These are phyloP conservation scores for Anadara kagoshimensis DNA, from an alignment of 1,140 invertebrate genomes.

Conservation along the genomic window DNA sequence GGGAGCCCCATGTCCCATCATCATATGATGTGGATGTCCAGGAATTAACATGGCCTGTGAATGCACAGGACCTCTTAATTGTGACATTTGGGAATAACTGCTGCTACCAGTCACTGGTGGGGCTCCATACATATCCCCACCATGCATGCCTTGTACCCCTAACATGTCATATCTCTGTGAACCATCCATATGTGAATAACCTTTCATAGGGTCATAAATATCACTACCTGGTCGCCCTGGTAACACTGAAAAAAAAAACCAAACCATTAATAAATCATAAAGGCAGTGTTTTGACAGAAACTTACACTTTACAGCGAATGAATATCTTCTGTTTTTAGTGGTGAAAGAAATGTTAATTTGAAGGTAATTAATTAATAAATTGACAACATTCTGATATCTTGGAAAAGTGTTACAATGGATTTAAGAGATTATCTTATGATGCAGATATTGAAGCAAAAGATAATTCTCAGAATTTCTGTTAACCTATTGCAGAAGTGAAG, in stretches of 20 bases:
- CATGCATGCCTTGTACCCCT: slow-evolving; percentile 72
- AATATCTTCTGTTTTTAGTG: no score
- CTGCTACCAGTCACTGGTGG: slow-evolving; percentile 66
- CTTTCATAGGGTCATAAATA: slow-evolving; percentile 73
- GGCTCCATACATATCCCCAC: slow-evolving; percentile 72
- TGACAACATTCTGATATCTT: no score
- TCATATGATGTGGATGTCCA: slow-evolving; percentile 76
- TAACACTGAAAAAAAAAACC: slow-evolving; percentile 61
- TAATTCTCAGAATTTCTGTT: no score
- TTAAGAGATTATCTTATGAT: no score
- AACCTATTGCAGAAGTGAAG: no score
- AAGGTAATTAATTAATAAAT: no score
- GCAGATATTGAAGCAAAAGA: no score
- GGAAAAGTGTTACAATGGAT: no score
- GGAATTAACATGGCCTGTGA: slow-evolving; percentile 76
- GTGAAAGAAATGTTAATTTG: no score
- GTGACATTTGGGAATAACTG: slow-evolving; percentile 74
- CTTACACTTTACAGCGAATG: no score
- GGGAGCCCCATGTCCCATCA: slow-evolving; percentile 73
- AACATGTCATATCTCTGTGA: slow-evolving; percentile 66
- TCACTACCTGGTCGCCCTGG: slow-evolving; percentile 72
- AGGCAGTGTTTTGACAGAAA: no score
- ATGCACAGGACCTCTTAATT: slow-evolving; percentile 75
- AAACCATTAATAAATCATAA: slow-evolving; percentile 7
- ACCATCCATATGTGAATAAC: slow-evolving; percentile 67